Evolutionary conservation across 2,888 invertebrate species (phyloP).

Genomic region (Archips crataeganus): DNA sequence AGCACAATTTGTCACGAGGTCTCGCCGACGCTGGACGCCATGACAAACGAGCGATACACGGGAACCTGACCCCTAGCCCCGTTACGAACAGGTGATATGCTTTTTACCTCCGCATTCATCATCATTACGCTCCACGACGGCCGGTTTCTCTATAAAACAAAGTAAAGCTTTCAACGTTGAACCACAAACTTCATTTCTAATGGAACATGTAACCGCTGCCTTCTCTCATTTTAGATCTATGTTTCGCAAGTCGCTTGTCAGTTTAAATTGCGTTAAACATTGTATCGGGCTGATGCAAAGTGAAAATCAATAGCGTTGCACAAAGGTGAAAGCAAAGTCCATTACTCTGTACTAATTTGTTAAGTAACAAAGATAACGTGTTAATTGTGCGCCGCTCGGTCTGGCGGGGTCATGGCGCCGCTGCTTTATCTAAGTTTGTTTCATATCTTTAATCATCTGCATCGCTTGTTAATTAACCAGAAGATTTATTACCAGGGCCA

Average conservation of each 20-base stretch:
- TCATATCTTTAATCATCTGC: slow-evolving; percentile 22
- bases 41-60: slow-evolving; percentile 32
- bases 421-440: slow-evolving; percentile 13
- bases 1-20: slow-evolving; percentile 31
- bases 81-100: slow-evolving; percentile 41
- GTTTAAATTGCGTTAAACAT: slow-evolving; percentile 40
- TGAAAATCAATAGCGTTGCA: slow-evolving; percentile 40
- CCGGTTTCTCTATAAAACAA: slow-evolving; percentile 34
- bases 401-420: slow-evolving; percentile 19
- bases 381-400: slow-evolving; percentile 28
- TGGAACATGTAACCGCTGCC: slow-evolving; percentile 30
- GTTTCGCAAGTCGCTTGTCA: slow-evolving; percentile 39
- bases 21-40: slow-evolving; percentile 15
- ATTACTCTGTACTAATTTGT: slow-evolving; percentile 42
- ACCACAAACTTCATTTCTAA: slow-evolving; percentile 30
- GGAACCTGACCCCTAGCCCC: slow-evolving; percentile 32
- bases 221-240: slow-evolving; percentile 29
- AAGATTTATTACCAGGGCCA: slow-evolving; percentile 31
- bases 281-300: slow-evolving; percentile 34
- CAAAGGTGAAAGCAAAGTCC: slow-evolving; percentile 40
- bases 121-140: slow-evolving; percentile 29
- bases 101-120: slow-evolving; percentile 38
- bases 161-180: slow-evolving; percentile 37
- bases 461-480: slow-evolving; percentile 30
- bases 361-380: slow-evolving; percentile 40